phyloP scores from a whole-genome alignment of 2,797 vertebrate genomes.

The Podarcis siculus region DNA sequence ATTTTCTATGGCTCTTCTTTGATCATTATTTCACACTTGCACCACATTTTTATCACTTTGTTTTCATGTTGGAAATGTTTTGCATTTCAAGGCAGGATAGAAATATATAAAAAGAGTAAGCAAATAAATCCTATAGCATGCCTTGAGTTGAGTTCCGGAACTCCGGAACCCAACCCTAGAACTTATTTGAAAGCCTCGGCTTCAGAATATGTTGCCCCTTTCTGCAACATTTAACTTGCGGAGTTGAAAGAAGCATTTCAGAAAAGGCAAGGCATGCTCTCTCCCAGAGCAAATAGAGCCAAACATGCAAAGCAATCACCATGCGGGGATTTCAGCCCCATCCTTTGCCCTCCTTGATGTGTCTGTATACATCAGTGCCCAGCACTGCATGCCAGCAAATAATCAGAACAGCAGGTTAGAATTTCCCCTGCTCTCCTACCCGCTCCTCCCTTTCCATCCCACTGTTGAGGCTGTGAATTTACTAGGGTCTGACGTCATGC shows the following conservation, averaged over 20 bases:
- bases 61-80: too few relatives aligned
- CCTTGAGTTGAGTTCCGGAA: not conserved
- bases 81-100: not conserved
- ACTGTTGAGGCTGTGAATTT: not conserved
- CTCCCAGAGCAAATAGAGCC: not conserved
- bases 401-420: not conserved
- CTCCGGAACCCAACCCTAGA: not conserved
- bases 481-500: not conserved
- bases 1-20: not conserved
- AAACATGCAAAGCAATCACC: not conserved
- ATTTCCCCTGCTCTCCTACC: not conserved
- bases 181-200: not conserved
- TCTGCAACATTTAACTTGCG: not conserved
- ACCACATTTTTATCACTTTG: too few relatives aligned
- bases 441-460: not conserved
- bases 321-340: not conserved
- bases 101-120: not conserved
- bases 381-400: too few relatives aligned
- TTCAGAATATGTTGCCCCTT: not conserved
- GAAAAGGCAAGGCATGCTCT: not conserved
- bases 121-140: not conserved
- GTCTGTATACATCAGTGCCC: too few relatives aligned
- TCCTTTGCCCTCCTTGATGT: not conserved
- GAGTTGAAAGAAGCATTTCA: not conserved
- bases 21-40: not conserved